phyloP scores from a whole-genome alignment of 2,888 invertebrate species.

The Lamellibrachia satsuma region DNA sequence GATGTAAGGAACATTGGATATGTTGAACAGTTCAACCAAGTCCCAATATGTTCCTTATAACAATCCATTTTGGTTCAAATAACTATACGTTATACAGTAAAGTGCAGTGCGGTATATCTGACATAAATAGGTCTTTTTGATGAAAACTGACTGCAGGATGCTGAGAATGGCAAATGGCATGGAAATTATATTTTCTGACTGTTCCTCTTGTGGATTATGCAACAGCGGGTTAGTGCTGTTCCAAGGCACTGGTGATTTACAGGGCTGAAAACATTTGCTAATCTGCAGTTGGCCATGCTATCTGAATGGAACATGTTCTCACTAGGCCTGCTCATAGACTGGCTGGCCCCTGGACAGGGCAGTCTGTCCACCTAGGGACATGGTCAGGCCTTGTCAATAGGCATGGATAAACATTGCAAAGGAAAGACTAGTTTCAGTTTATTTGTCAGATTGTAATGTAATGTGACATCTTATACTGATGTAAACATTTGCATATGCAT shows the following conservation, averaged over 20 bases:
- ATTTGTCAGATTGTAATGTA: not conserved
- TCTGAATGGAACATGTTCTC: not conserved
- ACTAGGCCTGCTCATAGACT: not conserved
- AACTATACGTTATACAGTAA: no score
- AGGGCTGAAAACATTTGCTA: not conserved
- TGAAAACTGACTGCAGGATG: not conserved
- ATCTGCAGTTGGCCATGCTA: conserved; percentile 1
- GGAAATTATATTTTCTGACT: not conserved
- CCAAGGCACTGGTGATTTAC: not conserved
- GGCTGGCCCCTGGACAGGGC: not conserved
- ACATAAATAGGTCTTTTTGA: not conserved
- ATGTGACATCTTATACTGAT: not conserved
- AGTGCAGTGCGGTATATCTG: no score
- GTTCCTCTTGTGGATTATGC: not conserved
- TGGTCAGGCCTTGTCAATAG: not conserved
- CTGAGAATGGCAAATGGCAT: not conserved
- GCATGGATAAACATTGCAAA: not conserved
- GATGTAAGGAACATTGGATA: no score
- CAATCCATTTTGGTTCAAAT: not conserved
- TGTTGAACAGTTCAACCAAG: no score
- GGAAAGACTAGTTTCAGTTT: not conserved
- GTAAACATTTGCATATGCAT: not conserved
- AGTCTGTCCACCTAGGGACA: not conserved
- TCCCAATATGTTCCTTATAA: no score
- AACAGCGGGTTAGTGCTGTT: not conserved